Base-by-base conservation (phyloP, 2,888 invertebrate genomes). In the Spatulosminthurus flaviceps region DNA sequence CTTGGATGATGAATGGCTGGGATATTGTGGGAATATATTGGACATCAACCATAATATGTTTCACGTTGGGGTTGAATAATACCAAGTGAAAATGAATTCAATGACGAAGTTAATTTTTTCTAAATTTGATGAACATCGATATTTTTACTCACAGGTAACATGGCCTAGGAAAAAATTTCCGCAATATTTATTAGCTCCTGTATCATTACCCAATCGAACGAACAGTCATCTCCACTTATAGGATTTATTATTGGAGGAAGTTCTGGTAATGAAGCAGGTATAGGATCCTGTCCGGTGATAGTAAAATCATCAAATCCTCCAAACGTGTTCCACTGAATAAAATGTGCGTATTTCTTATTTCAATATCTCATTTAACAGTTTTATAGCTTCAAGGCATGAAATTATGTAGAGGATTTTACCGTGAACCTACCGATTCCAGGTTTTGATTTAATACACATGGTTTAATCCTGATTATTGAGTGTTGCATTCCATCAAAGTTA, bases 401-500 rank as follows among this genome's bases (percentile, higher is more conserved):
- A n/a, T n/a, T n/a, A n/a, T n/a, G n/a, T n/a, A n/a, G 9, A 34
- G 34, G 34, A 34, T 34, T 34, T 34, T 80, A 84, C 84, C 16
- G 81, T 83, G 26, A 84, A 83, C 75, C 73, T 81, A 29, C 75
- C 79, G 81, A 83, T 83, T 77, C 84, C 83, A 19, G 75, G 64
- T 69, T 77, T 76, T 0, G 83, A 41, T 24, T 74, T 77, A 1
- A 85, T 77, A 29, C 84, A 85, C 1, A 85, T 81, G 1, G 82
- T 79, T 69, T 85, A 85, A 34, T 82, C 82, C 28, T 85, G 73
- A 69, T 83, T 83, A 72, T 85, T 83, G 7, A 85, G 41, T 85
- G 84, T 22, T 70, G 76, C 79, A 72, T 69, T 21, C 79, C 76
- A 16, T 81, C 77, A 42, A 77, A 85, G 74, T 84, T 83, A 29